Base-by-base conservation (phyloP, 2,888 invertebrate genomes). In the Lepidochrysops patricia region DNA sequence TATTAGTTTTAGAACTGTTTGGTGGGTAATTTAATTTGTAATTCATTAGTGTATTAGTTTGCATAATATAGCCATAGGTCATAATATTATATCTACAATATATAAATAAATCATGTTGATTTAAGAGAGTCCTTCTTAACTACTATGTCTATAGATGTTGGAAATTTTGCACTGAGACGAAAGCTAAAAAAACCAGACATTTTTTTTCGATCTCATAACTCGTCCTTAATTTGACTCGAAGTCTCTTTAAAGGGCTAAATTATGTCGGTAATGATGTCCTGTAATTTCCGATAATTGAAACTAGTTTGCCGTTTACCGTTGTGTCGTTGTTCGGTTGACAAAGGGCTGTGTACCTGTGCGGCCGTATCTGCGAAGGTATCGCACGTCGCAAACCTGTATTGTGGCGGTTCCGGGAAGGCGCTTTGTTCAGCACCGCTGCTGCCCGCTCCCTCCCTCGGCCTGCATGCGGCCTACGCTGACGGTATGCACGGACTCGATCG, bases 331-430 rank as follows among this genome's bases (percentile, higher is more conserved):
- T 77, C 69, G 74, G 75, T 77, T 79, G 82, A 85, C 83, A 82
- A 85, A 80, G 77, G 80, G 74, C 72, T 68, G 63, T 63, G 67
- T 84, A 82, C 82, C 81, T 81, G 84, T 77, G 66, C 72, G 72
- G 69, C 78, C 77, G 83, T 87, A 86, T 87, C 87, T 84, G 88
- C 85, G 82, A 82, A 84, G 84, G 86, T 87, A 86, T 86, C 85
- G 88, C 88, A 86, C 86, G 87, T 85, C 80, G 84, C 88, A 82
- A 88, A 88, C 88, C 87, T 82, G 88, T 88, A 89, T 89, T 87
- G 84, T 87, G 82, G 72, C 82, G 75, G 79, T 88, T 88, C 88
- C 86, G 76, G 86, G 88, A 89, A 88, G 83, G 84, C 77, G 76
- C 84, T 89, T 88, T 88, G 86, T 88, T 81, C 73, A 75, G 68